These are phyloP conservation scores for Homarus gammarus DNA, from an alignment of 2,888 invertebrate species.

Conservation along the genomic window DNA sequence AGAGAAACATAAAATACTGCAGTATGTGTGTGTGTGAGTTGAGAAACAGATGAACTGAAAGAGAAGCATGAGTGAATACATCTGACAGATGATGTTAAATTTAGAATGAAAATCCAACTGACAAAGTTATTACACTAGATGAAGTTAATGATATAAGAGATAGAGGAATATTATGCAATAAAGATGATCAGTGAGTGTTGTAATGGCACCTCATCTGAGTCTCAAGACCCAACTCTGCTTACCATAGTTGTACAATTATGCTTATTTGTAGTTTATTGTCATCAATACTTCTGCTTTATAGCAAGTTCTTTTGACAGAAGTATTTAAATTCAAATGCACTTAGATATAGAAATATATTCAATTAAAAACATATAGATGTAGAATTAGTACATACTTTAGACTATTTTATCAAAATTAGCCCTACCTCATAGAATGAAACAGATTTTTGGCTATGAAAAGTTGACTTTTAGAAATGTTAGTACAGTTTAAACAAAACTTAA, in stretches of 20 bases:
- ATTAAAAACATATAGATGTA: background rate
- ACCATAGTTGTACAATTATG: background rate
- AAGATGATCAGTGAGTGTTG: background rate
- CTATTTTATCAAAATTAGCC: slow-evolving; percentile 16
- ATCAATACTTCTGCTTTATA: background rate
- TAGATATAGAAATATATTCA: background rate
- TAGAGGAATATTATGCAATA: background rate
- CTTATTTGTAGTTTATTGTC: background rate
- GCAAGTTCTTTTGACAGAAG: background rate
- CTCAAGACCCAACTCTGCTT: background rate
- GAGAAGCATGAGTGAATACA: too few species aligned
- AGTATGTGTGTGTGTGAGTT: too few species aligned
- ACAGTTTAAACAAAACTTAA: background rate
- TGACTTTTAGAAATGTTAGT: too few species aligned
- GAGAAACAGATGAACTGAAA: too few species aligned
- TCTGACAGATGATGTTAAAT: too few species aligned
- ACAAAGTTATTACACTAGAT: background rate
- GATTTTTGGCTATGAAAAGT: background rate
- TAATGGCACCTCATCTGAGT: background rate
- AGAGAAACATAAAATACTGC: too few species aligned
- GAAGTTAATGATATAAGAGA: background rate
- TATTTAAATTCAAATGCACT: background rate
- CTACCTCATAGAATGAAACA: slow-evolving; percentile 8
- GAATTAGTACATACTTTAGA: background rate
- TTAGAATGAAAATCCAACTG: too few species aligned